A percentile compares a stretch with the other conserved stretches of the same genome.
Evolutionary conservation across 2,888 invertebrate genomes (phyloP).

Genomic region (Julus scanicus): DNA sequence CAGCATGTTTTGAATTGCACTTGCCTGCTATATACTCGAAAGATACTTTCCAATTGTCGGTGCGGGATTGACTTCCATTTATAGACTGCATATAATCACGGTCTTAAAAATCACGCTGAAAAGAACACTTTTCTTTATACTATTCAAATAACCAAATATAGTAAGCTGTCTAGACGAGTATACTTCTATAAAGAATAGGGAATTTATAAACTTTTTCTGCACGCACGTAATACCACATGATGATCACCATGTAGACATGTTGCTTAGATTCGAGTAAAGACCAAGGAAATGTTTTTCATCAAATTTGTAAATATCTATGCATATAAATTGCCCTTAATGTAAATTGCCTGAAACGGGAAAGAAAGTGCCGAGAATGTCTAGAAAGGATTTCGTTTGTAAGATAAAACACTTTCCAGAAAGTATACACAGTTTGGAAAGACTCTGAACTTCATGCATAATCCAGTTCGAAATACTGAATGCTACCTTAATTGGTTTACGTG

Average conservation of each 20-base stretch:
- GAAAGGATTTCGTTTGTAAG: neutral
- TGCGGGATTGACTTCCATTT: neutral
- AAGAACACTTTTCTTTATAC: neutral
- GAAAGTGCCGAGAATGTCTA: neutral
- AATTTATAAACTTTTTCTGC: neutral
- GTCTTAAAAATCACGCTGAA: slow-evolving; percentile 24
- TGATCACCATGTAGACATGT: neutral
- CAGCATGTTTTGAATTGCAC: slow-evolving; percentile 38
- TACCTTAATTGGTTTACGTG: neutral
- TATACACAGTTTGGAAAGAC: neutral
- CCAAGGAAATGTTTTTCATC: neutral
- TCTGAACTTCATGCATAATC: neutral
- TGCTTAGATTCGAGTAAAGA: neutral
- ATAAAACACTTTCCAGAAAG: neutral
- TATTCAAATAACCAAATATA: neutral
- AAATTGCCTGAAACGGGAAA: neutral
- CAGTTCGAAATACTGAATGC: neutral
- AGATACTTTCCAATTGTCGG: neutral
- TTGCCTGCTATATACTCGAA: neutral
- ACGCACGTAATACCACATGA: neutral
- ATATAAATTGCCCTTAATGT: slow-evolving; percentile 25
- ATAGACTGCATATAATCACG: neutral
- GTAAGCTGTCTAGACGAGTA: neutral
- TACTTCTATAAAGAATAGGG: neutral
- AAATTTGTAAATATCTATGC: neutral